Evolutionary conservation across 2,113 vertebrate species (phyloP).

Genomic region (Platichthys flesus): DNA sequence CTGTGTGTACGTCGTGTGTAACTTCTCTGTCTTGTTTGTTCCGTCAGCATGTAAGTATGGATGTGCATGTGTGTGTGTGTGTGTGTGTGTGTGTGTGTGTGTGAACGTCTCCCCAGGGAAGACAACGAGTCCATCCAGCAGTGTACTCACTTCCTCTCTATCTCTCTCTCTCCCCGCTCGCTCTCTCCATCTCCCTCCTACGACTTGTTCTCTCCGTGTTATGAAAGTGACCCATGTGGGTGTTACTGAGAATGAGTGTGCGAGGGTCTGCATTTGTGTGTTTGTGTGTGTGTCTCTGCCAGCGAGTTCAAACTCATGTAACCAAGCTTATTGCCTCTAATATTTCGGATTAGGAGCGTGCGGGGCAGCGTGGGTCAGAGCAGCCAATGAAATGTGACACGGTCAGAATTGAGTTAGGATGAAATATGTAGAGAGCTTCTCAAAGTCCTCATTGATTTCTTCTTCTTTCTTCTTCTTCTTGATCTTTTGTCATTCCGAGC

Average conservation of each 20-base stretch:
- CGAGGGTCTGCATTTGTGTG: slow-evolving; percentile 51
- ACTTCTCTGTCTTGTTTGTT: slow-evolving; percentile 51
- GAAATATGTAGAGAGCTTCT: slow-evolving; percentile 25
- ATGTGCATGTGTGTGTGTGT: slow-evolving; percentile 3
- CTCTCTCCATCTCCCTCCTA: slow-evolving; percentile 78
- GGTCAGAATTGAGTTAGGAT: slow-evolving; percentile 31
- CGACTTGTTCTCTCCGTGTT: slow-evolving; percentile 77
- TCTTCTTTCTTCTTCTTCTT: not conserved
- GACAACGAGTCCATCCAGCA: slow-evolving; percentile 71
- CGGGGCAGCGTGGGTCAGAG: slow-evolving; percentile 21
- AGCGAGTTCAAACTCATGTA: slow-evolving; percentile 58
- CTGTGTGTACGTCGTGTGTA: not conserved
- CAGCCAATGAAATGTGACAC: slow-evolving; percentile 52
- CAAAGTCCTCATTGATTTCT: slow-evolving; percentile 26
- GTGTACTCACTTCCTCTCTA: slow-evolving; percentile 71
- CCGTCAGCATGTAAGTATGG: slow-evolving; percentile 21
- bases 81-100: slow-evolving; percentile 45
- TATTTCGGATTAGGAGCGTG: slow-evolving; percentile 48
- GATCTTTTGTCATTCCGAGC: slow-evolving; percentile 37
- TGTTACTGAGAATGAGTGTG: slow-evolving; percentile 79
- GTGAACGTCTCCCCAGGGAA: slow-evolving; percentile 57
- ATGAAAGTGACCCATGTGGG: slow-evolving; percentile 84
- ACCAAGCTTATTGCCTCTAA: slow-evolving; percentile 62
- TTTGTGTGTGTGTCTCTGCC: slow-evolving; percentile 25
- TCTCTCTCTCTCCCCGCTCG: slow-evolving; percentile 18